Base-by-base conservation (phyloP, 2,113 vertebrate genomes). In the Sander lucioperca region DNA sequence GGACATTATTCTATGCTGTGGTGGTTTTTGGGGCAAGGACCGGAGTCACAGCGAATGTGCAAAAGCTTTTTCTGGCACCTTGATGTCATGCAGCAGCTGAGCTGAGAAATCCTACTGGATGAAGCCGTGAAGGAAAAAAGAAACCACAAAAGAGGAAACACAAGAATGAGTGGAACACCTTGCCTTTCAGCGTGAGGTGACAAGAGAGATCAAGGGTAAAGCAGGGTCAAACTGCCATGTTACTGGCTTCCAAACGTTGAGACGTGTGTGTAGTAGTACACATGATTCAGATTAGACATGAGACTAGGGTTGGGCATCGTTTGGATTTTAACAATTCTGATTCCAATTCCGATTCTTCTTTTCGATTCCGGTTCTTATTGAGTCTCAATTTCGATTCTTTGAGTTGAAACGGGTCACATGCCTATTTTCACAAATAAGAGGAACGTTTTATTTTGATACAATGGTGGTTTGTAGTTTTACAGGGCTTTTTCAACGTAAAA, bases 21-120 rank as follows among this genome's bases (percentile, higher is more conserved):
- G 94, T 77, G 91, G 93, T 78, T 93, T 92, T 78, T 89, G 78
- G 91, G 90, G 79, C 33, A 45, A 90, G 84, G 84, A 79, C 64
- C 39, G 10, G 54, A 33, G 45, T 84, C 51, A 39, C 73, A 58
- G 78, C 77, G 74, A 83, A 74, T 75, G 80, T 79, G 82, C 82
- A 56, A 79, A 69, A 76, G 74, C 83, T 91, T 92, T 90, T 94
- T 91, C 91, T 88, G 86, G 89, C 72, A 72, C 30, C 80, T 88
- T 94, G 92, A 94, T 92, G 91, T 93, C 93, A 94, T 88, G 43
- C 66, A 76, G 64, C 71, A 77, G 85, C 80, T 87, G 82, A 88
- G 80, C 79, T 79, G 71, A 87, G 74, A 92, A 88, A 91, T 89
- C 90, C 87, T 77, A 25, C 80, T 80, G 84, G 89, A 88, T 86